phyloP scores from a whole-genome alignment of 2,888 invertebrate genomes.

The Nineta flava region DNA sequence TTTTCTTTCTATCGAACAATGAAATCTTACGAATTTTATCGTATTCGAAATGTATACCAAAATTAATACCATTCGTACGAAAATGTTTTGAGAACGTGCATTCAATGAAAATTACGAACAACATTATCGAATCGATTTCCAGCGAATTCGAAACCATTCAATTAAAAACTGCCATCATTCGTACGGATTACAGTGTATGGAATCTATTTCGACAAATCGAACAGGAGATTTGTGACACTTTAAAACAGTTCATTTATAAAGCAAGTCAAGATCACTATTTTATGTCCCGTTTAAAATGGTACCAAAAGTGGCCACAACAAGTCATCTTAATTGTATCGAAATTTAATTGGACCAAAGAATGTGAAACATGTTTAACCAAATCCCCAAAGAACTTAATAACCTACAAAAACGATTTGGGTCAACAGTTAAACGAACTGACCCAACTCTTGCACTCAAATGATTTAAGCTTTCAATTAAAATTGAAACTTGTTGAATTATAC shows the following conservation, averaged over 20 bases:
- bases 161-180: slow-evolving; percentile 42
- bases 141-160: slow-evolving; percentile 62
- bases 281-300: slow-evolving; percentile 48
- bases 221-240: slow-evolving; percentile 58
- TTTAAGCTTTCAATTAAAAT: slow-evolving; percentile 51
- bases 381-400: slow-evolving; percentile 37
- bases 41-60: slow-evolving; percentile 70
- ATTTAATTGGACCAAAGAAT: slow-evolving; percentile 70
- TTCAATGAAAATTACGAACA: slow-evolving; percentile 53
- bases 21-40: slow-evolving; percentile 82
- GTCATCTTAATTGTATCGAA: slow-evolving; percentile 63
- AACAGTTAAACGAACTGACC: slow-evolving; percentile 58
- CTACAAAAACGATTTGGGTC: slow-evolving; percentile 36
- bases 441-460: slow-evolving; percentile 52
- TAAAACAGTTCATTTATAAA: slow-evolving; percentile 48
- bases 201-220: slow-evolving; percentile 80
- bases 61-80: slow-evolving; percentile 72
- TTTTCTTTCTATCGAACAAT: slow-evolving; percentile 82
- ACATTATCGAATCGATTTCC: slow-evolving; percentile 58
- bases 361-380: slow-evolving; percentile 48
- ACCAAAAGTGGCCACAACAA: slow-evolving; percentile 66
- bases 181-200: slow-evolving; percentile 63
- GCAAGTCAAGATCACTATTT: slow-evolving; percentile 48
- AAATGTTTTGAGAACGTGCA: slow-evolving; percentile 70
- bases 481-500: slow-evolving; percentile 47